Evolutionary conservation across 2,888 invertebrate genomes (phyloP).

Genomic region (Hemithea aestivaria): DNA sequence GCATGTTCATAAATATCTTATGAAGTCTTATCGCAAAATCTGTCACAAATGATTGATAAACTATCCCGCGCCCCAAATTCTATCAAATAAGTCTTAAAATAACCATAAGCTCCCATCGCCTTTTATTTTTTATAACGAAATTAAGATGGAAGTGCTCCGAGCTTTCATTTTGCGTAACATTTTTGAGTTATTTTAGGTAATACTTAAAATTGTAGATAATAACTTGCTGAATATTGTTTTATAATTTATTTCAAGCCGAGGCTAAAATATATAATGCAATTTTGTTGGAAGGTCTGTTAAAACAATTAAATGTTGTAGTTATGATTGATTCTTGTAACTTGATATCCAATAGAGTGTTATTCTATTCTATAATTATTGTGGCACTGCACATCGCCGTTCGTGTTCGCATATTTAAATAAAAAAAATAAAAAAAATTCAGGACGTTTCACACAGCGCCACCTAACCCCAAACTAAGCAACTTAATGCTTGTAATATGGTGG

Average conservation of each 20-base stretch:
- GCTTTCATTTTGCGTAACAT: slow-evolving; percentile 5
- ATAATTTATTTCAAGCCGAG: not conserved
- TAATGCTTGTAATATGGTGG: too few relatives aligned
- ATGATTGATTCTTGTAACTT: too few relatives aligned
- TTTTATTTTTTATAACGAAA: slow-evolving; percentile 19
- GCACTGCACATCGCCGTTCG: too few relatives aligned
- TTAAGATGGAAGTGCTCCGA: slow-evolving; percentile 14
- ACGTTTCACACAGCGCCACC: too few relatives aligned
- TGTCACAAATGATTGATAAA: slow-evolving; percentile 8
- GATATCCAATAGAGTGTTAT: too few relatives aligned
- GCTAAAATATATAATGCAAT: too few relatives aligned
- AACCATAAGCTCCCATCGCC: not conserved
- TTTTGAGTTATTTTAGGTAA: not conserved
- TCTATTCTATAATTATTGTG: too few relatives aligned
- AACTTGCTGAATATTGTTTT: not conserved
- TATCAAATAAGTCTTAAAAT: not conserved
- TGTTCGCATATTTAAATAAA: too few relatives aligned
- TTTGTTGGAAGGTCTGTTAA: too few relatives aligned
- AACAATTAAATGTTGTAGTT: too few relatives aligned
- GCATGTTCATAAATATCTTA: not conserved
- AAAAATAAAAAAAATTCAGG: too few relatives aligned
- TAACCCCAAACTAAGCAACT: too few relatives aligned
- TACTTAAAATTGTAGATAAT: not conserved
- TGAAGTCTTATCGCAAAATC: not conserved
- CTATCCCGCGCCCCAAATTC: not conserved